phyloP scores from a whole-genome alignment of 2,113 vertebrate genomes.

The Erythrocercus mccallii region DNA sequence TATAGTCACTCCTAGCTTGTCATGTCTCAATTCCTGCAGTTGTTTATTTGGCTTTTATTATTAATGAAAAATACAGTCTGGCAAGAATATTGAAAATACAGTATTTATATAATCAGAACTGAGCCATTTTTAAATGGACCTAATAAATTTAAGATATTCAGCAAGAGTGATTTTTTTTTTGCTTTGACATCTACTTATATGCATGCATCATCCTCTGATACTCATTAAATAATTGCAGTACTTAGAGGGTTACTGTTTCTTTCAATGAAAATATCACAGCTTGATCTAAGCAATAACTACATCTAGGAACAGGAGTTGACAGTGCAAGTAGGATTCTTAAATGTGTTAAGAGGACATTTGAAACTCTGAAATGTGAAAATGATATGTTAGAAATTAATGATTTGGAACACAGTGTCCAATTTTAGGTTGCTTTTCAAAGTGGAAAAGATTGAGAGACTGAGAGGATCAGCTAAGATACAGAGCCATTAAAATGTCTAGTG shows the following conservation, averaged over 20 bases:
- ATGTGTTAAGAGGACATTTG: background rate
- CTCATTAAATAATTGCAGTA: background rate
- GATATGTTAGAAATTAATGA: background rate
- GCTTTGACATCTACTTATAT: background rate
- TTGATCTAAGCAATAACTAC: background rate
- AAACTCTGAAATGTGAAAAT: background rate
- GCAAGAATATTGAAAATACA: background rate
- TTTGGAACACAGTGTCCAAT: background rate
- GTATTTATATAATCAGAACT: background rate
- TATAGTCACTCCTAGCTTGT: background rate
- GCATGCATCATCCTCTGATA: background rate
- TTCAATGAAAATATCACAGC: background rate
- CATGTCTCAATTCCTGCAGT: background rate
- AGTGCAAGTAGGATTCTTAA: background rate
- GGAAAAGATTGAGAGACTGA: background rate
- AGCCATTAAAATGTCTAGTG: background rate
- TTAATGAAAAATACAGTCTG: background rate
- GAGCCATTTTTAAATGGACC: background rate
- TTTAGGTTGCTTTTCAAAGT: background rate
- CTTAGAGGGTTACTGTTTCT: background rate
- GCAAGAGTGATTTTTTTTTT: background rate
- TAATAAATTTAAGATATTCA: background rate
- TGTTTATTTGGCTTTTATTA: background rate
- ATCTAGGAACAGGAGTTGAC: background rate
- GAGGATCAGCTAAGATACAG: background rate